A percentile compares a stretch with the other conserved stretches of the same genome.
phyloP scores from a whole-genome alignment of 2,888 invertebrate species.

The Xestia ashworthii region DNA sequence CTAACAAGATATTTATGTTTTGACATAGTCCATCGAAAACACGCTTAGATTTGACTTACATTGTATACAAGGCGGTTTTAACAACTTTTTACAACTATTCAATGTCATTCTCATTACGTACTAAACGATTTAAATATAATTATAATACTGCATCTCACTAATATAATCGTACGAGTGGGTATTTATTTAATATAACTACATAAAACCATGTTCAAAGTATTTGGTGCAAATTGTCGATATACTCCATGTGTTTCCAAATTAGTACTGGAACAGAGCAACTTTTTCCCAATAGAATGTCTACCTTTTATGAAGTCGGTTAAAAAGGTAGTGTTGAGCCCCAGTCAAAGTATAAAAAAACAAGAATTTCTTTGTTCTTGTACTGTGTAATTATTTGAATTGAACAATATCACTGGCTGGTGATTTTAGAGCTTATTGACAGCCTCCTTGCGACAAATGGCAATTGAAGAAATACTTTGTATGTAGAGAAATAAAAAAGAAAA shows the following conservation, averaged over 20 bases:
- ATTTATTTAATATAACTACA: slow-evolving; percentile 25
- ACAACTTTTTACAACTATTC: slow-evolving; percentile 24
- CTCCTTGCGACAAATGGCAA: background rate
- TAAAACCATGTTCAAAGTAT: slow-evolving; percentile 14
- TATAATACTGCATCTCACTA: slow-evolving; percentile 50
- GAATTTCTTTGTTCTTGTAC: background rate
- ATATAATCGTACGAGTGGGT: slow-evolving; percentile 10
- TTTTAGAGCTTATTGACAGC: background rate
- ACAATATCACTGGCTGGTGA: background rate
- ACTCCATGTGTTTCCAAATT: slow-evolving; percentile 2
- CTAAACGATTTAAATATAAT: slow-evolving; percentile 38
- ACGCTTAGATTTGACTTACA: slow-evolving; percentile 13
- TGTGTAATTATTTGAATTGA: background rate
- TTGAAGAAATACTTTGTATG: slow-evolving; percentile 1
- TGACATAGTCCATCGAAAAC: slow-evolving; percentile 20
- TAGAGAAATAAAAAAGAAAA: slow-evolving; percentile 5
- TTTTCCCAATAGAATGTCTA: too few species aligned
- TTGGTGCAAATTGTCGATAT: slow-evolving; percentile 39
- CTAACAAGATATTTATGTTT: background rate
- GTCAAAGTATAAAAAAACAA: slow-evolving; percentile 14
- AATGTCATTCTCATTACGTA: slow-evolving; percentile 11
- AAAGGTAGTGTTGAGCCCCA: background rate
- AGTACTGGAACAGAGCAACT: background rate
- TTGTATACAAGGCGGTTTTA: slow-evolving; percentile 5
- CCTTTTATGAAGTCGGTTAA: too few species aligned